Evolutionary conservation across 1,140 invertebrate genomes (phyloP), one percentile per base, ranked within the genome.

Genomic region (Scaptomyza hsui): DNA sequence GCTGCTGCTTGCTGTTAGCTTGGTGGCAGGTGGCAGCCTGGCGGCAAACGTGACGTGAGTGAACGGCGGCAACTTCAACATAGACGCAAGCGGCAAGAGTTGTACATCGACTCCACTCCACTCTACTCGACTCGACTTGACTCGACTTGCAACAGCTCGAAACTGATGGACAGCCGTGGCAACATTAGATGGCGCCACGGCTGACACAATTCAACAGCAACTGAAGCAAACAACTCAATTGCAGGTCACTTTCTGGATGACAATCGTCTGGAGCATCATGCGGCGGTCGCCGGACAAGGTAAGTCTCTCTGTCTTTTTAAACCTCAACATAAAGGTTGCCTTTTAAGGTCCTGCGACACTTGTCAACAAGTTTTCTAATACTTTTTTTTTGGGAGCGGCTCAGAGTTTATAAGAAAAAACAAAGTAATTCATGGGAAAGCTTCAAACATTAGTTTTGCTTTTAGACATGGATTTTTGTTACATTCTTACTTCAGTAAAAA

Each of bases 171-270:
- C 81, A 86, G 63, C 77, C 81, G 70, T 83, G 81, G 78, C 82
- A 68, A 62, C 78, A 72, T 80, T 78, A 82, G 75, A 79, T 72
- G 82, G 78, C 82, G 82, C 82, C 82, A 82, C 60, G 32, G 64
- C 52, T 63, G 71, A 74, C 74, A 77, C 62, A 72, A 72, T 67
- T 67, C 61, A 71, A 53, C 65, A 64, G 39, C 81, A 74, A 80
- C 70, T 78, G 57, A 88, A 85, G 53, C 62, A 70, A 82, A 88
- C 82, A 88, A 78, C 82, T 88, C 82, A 88, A 88, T 90, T 85
- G 61, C 77, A 91, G 91, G 90, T 77, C 91, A 91, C 77, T 80
- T 91, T 75, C 78, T 91, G 57, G 91, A 91, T 68, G 91, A 91
- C 69, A 90, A 89, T 77, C 89, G 90, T 57, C 75, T 91, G 72